Base-by-base conservation (phyloP, 2,113 vertebrate genomes). In the Proterorhinus semilunaris region DNA sequence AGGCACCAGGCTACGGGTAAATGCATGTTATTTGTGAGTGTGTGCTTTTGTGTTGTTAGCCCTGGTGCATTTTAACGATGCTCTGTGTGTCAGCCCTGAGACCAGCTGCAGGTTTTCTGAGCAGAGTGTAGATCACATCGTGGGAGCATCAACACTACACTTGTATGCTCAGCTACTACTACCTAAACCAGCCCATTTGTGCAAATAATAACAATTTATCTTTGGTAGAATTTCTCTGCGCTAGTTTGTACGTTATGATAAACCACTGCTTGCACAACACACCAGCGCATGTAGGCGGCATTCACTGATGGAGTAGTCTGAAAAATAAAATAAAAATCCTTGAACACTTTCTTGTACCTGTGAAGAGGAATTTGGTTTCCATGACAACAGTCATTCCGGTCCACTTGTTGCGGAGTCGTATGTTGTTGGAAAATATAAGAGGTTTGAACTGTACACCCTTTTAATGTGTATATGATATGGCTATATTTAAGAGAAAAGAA, bases 1-100 rank as follows among this genome's bases (percentile, higher is more conserved):
- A n/a, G 47, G 76, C 71, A 43, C 13, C 58, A 65, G 48, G 45
- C 63, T 81, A 45, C 47, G 69, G 58, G 62, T 76, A 27, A 27
- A 27, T 54, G 53, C 10, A 17, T 27, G 53, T 21, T 36, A 11
- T 58, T 10, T 12, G 10, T 11, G 55, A 42, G 42, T 43, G 52
- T 57, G 4, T 27, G 52, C 7, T 12, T 68, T 43, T 57, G 51
- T 36, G 50, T 52, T 36, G 50, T 52, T 66, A 43, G 75, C 62
- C 74, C 52, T 80, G 72, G 71, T 83, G 83, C 61, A 44, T 71
- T 82, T 81, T 67, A 70, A 82, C 72, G 66, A 83, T 75, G 78
- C 82, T 82, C 76, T 82, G 75, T 16, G 69, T 75, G 83, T 83
- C 74, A 74, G 74, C 78, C 72, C 74, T 68, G 74, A 85, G 72